Conservation (phyloP, 2,888 invertebrate species). For the Ethmia dodecea region DNA sequence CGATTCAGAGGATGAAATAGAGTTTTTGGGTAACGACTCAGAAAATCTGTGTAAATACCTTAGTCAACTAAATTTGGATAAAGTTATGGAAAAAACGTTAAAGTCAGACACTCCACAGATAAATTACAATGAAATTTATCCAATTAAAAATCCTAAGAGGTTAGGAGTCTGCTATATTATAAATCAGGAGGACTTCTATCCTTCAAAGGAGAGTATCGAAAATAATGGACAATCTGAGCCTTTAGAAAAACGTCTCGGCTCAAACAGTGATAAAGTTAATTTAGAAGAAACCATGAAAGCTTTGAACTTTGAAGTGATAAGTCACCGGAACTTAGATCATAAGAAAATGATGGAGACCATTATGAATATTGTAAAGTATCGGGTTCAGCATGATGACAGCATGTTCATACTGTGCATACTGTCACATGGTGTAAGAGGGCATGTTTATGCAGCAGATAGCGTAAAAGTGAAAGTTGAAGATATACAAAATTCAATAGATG, state of each 20-base stretch:
- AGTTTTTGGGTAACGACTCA: too few species aligned
- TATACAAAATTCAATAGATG: constrained; percentile 55
- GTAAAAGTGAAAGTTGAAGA: constrained; percentile 57
- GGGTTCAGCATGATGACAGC: constrained; percentile 47
- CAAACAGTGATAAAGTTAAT: constrained; percentile 40
- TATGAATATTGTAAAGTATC: constrained; percentile 37
- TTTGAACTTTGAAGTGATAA: constrained; percentile 52
- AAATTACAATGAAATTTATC: constrained; percentile 35
- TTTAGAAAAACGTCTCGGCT: constrained; percentile 44
- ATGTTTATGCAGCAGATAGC: constrained; percentile 61
- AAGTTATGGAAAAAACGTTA: constrained; percentile 38
- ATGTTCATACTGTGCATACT: constrained; percentile 63
- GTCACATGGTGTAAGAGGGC: constrained; percentile 62
- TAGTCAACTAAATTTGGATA: too few species aligned
- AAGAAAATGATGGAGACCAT: constrained; percentile 46
- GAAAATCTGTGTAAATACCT: too few species aligned
- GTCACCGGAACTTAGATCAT: constrained; percentile 42
- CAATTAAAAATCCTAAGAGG: constrained; percentile 46
- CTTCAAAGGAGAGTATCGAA: constrained; percentile 50
- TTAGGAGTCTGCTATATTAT: constrained; percentile 62
- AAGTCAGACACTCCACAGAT: constrained; percentile 49
- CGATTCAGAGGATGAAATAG: too few species aligned
- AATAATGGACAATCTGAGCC: constrained; percentile 21
- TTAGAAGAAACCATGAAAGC: constrained; percentile 48
- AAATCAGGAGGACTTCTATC: constrained; percentile 61